Evolutionary conservation across 2,113 vertebrate species (phyloP).

Genomic region (Rhombomys opimus): DNA sequence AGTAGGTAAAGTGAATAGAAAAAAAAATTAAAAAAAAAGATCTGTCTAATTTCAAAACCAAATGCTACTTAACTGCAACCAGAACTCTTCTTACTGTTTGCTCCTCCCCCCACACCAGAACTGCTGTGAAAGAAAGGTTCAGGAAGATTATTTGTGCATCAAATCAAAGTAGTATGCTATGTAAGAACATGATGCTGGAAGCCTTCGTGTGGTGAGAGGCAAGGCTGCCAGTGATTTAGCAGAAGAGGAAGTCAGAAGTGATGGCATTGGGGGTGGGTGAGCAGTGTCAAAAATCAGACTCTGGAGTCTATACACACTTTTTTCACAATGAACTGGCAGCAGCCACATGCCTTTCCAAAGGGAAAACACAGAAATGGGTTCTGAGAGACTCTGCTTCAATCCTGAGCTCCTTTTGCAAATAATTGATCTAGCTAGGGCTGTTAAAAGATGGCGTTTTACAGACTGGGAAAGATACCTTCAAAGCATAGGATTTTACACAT

Average conservation of each 20-base stretch:
- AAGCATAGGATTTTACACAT: neutral
- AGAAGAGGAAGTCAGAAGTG: neutral
- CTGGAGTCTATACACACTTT: neutral
- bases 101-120: no score
- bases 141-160: neutral
- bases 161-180: neutral
- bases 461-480: neutral
- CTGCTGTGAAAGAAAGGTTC: neutral
- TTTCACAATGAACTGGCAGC: neutral
- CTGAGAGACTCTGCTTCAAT: neutral
- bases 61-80: neutral
- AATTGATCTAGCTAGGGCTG: neutral
- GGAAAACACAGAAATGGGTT: neutral
- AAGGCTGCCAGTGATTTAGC: neutral
- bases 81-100: neutral
- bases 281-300: neutral
- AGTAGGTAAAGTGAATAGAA: no score
- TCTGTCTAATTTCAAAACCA: neutral
- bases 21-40: neutral
- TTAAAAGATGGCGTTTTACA: neutral
- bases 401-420: neutral
- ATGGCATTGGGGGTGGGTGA: neutral
- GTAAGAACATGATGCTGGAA: neutral
- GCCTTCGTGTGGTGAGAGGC: neutral
- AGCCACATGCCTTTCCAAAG: neutral